Conservation (phyloP, 2,888 invertebrate species). For the Epistrophe eligans region DNA sequence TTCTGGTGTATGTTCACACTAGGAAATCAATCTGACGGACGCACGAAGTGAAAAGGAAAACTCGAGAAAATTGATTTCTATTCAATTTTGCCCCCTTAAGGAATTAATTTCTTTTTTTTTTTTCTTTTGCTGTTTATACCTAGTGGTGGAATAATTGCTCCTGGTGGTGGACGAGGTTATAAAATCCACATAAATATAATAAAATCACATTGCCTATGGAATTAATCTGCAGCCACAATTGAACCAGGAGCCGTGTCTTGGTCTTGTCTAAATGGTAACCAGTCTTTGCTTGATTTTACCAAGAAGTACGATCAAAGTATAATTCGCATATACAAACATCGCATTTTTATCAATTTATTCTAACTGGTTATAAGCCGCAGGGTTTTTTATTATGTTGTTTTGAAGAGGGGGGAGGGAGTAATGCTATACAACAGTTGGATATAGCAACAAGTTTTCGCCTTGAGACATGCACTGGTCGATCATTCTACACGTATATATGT, state of each 20-base stretch:
- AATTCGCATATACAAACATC: constrained; percentile 74
- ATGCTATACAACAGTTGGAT: constrained; percentile 46
- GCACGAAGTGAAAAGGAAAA: background rate
- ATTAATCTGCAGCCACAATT: constrained; percentile 57
- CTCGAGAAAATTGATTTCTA: constrained; percentile 51
- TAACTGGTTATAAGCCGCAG: constrained; percentile 65
- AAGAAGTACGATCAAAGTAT: constrained; percentile 51
- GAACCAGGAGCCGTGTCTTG: constrained; percentile 9
- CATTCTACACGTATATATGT: constrained; percentile 55
- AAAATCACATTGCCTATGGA: constrained; percentile 65
- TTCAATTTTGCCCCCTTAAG: constrained; percentile 46
- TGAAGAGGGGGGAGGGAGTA: background rate
- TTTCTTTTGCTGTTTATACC: background rate
- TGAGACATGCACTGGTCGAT: constrained; percentile 1
- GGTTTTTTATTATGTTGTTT: constrained; percentile 13
- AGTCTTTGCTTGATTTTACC: constrained; percentile 45
- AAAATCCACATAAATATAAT: constrained; percentile 68
- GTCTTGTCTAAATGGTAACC: constrained; percentile 9
- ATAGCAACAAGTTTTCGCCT: constrained; percentile 52
- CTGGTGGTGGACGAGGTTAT: constrained; percentile 62
- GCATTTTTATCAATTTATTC: constrained; percentile 75
- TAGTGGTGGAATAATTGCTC: constrained; percentile 65
- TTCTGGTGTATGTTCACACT: constrained; percentile 30
- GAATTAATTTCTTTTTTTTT: constrained; percentile 12
- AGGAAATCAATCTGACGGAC: background rate